Evolutionary conservation across 2,113 vertebrate species (phyloP), one percentile per base, ranked within the genome.

Genomic region (Podarcis cretensis): DNA sequence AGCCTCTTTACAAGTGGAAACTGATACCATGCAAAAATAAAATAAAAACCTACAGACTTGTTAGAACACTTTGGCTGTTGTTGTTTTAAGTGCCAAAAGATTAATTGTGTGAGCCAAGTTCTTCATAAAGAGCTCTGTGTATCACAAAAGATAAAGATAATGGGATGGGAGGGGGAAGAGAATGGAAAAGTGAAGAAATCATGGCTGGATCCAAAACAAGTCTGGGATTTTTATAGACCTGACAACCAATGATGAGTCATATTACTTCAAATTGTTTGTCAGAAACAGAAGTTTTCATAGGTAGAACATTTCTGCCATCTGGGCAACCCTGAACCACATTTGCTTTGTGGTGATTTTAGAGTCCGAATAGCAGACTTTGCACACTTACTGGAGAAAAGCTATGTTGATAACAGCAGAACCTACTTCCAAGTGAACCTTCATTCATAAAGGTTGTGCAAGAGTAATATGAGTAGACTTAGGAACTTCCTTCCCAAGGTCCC

Each of bases 1-100:
- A 89, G 35, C 7, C 2, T 85, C 3, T 92, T 87, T 83, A 79
- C 30, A 87, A 87, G 48, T 82, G 80, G 5, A 92, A 93, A 85
- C 54, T 82, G 30, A 78, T 91, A 81, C 2, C 0, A 73, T 37
- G 14, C 0, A 92, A 90, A 89, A 63, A 0, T 0, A 89, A 54
- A 54, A 54, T 54, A 54, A 54, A 54, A 54, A 93, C 85, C 66
- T 54, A n/a, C 89, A 85, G 27, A 1, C 0, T 87, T 83, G 63
- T 81, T 69, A 83, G 25, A 91, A 66, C 1, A 89, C 23, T 59
- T 8, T 35, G 21, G 82, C 23, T 68, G 2, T 14, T 76, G 35
- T 37, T 43, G 66, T 90, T 73, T 59, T 1, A 85, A 84, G 2
- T 78, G 6, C 3, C 68, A 5, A 81, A 85, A 88, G 37, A 59